Percentiles rank a stretch among this genome's conserved stretches.
Evolutionary conservation across 2,113 vertebrate species (phyloP).

Genomic region (Eublepharis macularius): DNA sequence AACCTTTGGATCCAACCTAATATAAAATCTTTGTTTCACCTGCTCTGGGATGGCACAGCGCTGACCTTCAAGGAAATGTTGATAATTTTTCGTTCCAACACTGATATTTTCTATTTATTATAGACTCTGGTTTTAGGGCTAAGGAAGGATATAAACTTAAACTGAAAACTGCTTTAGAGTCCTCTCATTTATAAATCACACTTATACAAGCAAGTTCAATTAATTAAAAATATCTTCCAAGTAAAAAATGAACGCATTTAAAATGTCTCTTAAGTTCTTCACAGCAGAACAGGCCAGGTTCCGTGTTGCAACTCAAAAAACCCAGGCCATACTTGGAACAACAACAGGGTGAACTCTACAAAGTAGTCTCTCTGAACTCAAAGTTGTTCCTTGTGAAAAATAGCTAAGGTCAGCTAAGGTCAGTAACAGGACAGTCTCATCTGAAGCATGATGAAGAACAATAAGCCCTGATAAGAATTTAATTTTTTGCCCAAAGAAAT

Average conservation of each 20-base stretch:
- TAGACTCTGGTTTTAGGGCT: neutral
- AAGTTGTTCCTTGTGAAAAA: neutral
- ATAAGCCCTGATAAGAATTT: neutral
- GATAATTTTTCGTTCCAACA: neutral
- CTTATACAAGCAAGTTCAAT: neutral
- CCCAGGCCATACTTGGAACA: neutral
- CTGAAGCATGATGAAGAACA: slow-evolving; percentile 11
- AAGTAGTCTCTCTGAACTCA: neutral
- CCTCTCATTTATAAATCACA: neutral
- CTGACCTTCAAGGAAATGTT: neutral
- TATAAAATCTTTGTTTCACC: too few relatives aligned
- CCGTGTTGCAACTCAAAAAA: neutral
- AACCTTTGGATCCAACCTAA: too few relatives aligned
- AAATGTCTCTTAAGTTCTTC: neutral
- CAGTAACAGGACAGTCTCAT: neutral
- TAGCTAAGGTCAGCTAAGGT: neutral
- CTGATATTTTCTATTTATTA: neutral
- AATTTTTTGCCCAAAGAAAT: slow-evolving; percentile 2
- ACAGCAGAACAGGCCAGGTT: neutral
- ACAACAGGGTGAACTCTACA: neutral
- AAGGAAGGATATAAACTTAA: neutral
- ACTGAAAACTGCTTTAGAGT: neutral
- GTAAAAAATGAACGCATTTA: neutral
- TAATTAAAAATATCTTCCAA: neutral
- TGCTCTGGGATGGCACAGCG: too few relatives aligned